These are phyloP conservation scores for Dromaius novaehollandiae DNA, from an alignment of 2,113 vertebrate genomes.

Conservation along the genomic window DNA sequence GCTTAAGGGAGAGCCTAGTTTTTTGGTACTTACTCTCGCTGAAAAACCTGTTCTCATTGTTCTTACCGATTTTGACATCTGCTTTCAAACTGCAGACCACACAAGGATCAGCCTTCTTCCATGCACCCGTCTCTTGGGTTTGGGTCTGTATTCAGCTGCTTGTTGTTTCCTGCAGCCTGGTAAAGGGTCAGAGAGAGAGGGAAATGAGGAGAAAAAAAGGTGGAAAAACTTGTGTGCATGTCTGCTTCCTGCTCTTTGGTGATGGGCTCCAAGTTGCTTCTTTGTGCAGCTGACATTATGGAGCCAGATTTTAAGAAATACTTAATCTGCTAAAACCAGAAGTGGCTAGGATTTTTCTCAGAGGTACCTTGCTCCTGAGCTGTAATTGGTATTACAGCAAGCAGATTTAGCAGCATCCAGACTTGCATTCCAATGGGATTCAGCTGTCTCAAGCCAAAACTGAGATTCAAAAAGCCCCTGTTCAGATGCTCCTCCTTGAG, in stretches of 20 bases:
- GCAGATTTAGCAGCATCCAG: background rate
- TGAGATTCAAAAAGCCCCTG: background rate
- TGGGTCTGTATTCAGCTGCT: background rate
- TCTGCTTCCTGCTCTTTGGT: background rate
- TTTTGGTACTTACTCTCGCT: fast-evolving
- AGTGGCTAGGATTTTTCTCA: background rate
- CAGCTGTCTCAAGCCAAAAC: background rate
- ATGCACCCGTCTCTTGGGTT: background rate
- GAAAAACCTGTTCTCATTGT: background rate
- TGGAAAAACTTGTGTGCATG: background rate
- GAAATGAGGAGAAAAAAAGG: background rate
- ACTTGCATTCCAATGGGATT: background rate
- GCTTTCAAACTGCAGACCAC: background rate
- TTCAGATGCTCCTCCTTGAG: background rate
- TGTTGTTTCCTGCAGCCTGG: background rate
- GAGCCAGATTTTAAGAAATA: background rate
- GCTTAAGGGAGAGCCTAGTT: background rate
- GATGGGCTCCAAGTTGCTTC: background rate
- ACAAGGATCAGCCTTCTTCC: background rate
- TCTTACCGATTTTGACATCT: background rate
- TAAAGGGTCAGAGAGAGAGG: background rate
- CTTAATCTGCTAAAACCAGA: background rate
- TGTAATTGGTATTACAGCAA: background rate
- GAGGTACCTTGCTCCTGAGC: background rate
- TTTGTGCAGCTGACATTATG: background rate